A percentile compares a stretch with the other conserved stretches of the same genome.
Evolutionary conservation across 2,888 invertebrate genomes (phyloP).

Genomic region (Chaetoderma sp.): DNA sequence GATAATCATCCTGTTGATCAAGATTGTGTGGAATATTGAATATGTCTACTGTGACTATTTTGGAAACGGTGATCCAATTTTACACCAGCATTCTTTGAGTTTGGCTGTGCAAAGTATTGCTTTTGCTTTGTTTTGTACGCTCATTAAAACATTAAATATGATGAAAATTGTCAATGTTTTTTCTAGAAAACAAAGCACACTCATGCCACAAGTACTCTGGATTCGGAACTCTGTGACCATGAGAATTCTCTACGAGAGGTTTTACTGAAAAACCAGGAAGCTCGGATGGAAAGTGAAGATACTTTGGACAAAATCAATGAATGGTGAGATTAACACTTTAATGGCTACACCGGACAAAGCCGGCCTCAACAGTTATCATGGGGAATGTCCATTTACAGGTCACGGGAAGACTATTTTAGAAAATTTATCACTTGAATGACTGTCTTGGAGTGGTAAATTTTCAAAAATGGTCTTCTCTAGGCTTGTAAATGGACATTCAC

Average conservation of each 20-base stretch:
- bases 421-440: no score
- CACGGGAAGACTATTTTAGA: no score
- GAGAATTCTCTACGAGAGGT: slow-evolving; percentile 47
- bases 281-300: slow-evolving; percentile 62
- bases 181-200: slow-evolving; percentile 39
- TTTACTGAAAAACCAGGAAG: slow-evolving; percentile 52
- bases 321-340: slow-evolving; percentile 60
- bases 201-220: slow-evolving; percentile 1
- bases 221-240: slow-evolving; percentile 36
- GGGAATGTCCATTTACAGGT: no score
- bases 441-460: no score
- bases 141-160: background rate
- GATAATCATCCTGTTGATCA: no score
- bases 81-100: background rate
- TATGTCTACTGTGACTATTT: background rate
- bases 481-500: no score
- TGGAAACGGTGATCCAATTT: background rate
- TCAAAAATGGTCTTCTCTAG: no score
- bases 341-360: no score
- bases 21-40: no score
- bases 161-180: background rate
- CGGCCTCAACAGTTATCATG: no score
- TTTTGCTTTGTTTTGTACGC: background rate
- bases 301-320: slow-evolving; percentile 53
- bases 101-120: background rate